Conservation (phyloP, 2,888 invertebrate genomes). For the Oscheius sp. region DNA sequence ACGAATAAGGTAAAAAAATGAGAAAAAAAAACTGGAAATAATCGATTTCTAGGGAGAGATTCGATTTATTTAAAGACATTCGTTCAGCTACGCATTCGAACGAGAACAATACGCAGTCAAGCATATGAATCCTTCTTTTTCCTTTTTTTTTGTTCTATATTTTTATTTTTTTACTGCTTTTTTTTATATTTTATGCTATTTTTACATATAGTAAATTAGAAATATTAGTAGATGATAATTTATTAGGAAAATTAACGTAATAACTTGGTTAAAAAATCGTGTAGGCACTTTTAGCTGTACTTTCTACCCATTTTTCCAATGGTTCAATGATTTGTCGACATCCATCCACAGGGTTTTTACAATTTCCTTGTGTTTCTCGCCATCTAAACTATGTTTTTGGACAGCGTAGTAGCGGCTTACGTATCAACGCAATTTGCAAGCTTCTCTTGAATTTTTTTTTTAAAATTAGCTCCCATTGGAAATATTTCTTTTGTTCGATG, state of each 20-base stretch:
- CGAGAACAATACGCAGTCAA: too few species aligned
- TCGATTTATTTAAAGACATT: too few species aligned
- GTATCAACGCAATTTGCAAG: background rate
- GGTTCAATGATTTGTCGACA: background rate
- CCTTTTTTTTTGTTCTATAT: too few species aligned
- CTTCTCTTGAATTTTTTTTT: background rate
- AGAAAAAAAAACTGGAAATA: background rate
- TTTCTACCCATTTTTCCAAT: constrained; percentile 13
- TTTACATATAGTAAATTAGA: too few species aligned
- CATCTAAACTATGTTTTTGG: background rate
- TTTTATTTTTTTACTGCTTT: too few species aligned
- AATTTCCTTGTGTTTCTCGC: background rate
- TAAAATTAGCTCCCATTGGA: constrained; percentile 1
- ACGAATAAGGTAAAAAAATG: background rate
- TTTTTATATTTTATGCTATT: too few species aligned
- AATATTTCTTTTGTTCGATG: background rate
- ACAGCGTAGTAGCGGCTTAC: background rate
- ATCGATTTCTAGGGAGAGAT: background rate
- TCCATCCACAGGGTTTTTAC: constrained; percentile 9
- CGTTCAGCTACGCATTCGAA: too few species aligned
- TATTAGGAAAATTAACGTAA: too few species aligned
- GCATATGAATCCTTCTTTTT: too few species aligned
- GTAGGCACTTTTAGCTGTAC: too few species aligned
- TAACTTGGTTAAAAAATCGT: too few species aligned
- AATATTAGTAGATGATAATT: too few species aligned